A percentile compares a stretch with the other conserved stretches of the same genome.
Evolutionary conservation across 2,797 vertebrate species (phyloP).

Genomic region (Acomys russatus): DNA sequence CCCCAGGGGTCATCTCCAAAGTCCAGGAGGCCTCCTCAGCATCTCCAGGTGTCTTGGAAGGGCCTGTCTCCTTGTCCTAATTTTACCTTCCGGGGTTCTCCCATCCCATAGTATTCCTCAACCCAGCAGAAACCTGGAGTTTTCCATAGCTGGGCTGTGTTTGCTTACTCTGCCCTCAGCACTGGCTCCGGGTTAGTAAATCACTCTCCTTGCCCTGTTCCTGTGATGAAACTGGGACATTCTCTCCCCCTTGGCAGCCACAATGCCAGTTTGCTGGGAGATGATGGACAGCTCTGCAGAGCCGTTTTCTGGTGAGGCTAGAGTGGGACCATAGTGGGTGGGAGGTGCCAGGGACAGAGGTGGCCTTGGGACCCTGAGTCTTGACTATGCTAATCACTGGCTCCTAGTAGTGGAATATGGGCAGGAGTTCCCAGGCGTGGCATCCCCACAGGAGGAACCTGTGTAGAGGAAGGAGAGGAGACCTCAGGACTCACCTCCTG

Average conservation of each 20-base stretch:
- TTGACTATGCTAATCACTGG: background rate
- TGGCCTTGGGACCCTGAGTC: background rate
- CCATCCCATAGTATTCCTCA: background rate
- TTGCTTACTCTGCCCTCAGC: background rate
- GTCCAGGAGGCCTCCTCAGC: background rate
- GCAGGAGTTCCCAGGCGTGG: background rate
- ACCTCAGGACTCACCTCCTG: constrained; percentile 52
- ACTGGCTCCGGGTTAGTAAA: background rate
- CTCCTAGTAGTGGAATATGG: background rate
- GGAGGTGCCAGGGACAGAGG: rapidly evolving
- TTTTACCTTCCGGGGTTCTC: background rate
- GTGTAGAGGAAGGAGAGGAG: background rate
- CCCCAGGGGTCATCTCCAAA: rapidly evolving
- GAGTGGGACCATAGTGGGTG: background rate
- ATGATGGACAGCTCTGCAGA: background rate
- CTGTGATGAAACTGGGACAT: background rate
- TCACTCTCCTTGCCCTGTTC: too few relatives aligned
- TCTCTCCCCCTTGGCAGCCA: background rate
- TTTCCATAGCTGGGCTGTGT: background rate
- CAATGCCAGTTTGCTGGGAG: rapidly evolving
- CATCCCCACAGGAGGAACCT: background rate
- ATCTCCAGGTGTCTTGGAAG: background rate
- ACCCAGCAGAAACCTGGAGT: too few relatives aligned
- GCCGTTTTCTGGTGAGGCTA: rapidly evolving
- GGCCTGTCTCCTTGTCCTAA: background rate